phyloP scores from a whole-genome alignment of 30 jellyfish, hydroid and myxozoan species.

The Chironex yamaguchii region DNA sequence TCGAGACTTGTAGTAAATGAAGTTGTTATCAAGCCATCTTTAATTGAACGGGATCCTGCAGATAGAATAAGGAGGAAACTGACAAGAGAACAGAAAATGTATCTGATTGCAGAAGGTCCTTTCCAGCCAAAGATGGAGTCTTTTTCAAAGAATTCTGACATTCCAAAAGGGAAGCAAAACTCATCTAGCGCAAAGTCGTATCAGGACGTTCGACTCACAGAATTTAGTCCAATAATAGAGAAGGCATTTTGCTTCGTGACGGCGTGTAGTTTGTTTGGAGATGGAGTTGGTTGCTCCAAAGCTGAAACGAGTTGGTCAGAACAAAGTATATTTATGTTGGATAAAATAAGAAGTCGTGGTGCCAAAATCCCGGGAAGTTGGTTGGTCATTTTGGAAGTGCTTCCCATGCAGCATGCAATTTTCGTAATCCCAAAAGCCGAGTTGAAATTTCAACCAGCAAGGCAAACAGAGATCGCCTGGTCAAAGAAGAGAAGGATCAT shows the following conservation, averaged over 20 bases:
- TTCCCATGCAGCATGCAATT: too few species aligned
- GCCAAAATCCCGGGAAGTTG: background rate
- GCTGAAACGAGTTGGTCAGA: conserved; percentile 1
- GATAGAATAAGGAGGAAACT: background rate
- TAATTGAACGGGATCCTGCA: conserved; percentile 17
- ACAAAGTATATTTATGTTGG: background rate
- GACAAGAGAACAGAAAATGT: background rate
- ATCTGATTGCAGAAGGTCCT: background rate
- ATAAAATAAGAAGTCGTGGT: background rate
- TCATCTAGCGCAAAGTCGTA: background rate
- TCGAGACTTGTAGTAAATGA: background rate
- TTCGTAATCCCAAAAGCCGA: too few species aligned
- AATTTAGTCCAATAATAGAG: background rate
- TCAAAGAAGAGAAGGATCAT: background rate
- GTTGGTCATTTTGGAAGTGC: too few species aligned
- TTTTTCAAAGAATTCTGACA: too few species aligned
- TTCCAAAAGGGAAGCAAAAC: conserved; percentile 18
- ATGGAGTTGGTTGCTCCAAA: conserved; percentile 13
- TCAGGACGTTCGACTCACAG: background rate
- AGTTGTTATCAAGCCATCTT: background rate
- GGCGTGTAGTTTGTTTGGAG: conserved; percentile 19
- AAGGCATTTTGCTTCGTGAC: conserved; percentile 2
- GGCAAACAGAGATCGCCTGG: background rate
- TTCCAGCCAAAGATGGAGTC: too few species aligned
- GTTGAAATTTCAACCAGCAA: too few species aligned